phyloP scores from a whole-genome alignment of 2,888 invertebrate genomes.

The Oligia strigilis region DNA sequence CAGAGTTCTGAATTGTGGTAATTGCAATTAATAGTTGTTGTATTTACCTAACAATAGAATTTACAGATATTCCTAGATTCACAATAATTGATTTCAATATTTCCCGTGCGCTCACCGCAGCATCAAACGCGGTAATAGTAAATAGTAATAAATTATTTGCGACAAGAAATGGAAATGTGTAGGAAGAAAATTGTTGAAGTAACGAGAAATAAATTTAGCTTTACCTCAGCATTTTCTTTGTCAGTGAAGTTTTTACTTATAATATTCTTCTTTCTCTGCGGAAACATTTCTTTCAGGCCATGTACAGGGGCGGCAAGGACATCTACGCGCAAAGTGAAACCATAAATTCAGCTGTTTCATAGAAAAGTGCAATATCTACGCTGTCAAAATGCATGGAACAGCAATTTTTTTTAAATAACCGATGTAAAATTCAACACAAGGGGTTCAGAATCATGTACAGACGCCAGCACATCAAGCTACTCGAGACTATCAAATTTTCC shows the following conservation, averaged over 20 bases:
- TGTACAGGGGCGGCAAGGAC: too few species aligned
- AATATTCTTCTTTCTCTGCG: constrained; percentile 11
- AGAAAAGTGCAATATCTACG: too few species aligned
- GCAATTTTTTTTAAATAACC: too few species aligned
- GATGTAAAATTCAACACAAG: too few species aligned
- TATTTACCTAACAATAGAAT: neutral
- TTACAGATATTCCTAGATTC: constrained; percentile 17
- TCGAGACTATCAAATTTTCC: too few species aligned
- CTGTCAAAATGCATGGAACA: too few species aligned
- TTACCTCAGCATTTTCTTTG: constrained; percentile 32
- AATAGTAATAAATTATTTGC: constrained; percentile 57
- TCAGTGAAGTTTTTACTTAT: constrained; percentile 17
- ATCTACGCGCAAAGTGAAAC: too few species aligned
- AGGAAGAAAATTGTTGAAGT: constrained; percentile 43
- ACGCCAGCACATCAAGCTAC: too few species aligned
- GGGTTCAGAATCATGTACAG: too few species aligned
- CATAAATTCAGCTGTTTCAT: too few species aligned
- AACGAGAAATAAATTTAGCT: constrained; percentile 55
- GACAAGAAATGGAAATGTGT: constrained; percentile 45
- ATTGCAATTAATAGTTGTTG: constrained; percentile 18
- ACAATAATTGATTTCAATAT: constrained; percentile 38
- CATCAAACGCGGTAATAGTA: constrained; percentile 10
- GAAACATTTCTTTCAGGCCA: neutral
- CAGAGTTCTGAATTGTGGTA: neutral
- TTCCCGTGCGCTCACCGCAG: constrained; percentile 15